phyloP scores from a whole-genome alignment of 2,888 invertebrate genomes.

The Trichogramma dendrolimi region DNA sequence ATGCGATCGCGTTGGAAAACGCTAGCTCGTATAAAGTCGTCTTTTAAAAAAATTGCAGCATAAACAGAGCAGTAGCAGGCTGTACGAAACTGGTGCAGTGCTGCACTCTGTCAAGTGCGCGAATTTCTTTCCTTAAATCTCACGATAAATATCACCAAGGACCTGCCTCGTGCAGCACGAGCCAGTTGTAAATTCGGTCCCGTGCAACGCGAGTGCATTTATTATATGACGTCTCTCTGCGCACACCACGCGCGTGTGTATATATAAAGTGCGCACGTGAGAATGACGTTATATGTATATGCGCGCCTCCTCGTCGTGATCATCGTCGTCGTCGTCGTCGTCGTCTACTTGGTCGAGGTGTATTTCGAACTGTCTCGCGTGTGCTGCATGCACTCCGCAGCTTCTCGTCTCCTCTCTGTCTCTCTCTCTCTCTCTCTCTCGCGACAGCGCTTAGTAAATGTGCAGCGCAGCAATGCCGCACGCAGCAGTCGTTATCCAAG shows the following conservation, averaged over 20 bases:
- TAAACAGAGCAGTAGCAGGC: too few relatives aligned
- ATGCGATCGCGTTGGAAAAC: too few relatives aligned
- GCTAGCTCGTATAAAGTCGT: too few relatives aligned
- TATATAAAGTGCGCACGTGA: conserved; percentile 45
- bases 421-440: conserved; percentile 4
- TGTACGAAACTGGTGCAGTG: too few relatives aligned
- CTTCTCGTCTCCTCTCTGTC: neutral
- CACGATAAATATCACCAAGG: too few relatives aligned
- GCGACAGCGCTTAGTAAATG: too few relatives aligned
- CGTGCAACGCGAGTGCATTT: neutral
- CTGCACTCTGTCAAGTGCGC: too few relatives aligned
- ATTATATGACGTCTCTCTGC: neutral
- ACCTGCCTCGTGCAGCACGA: neutral
- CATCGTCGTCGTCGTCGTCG: conserved; percentile 37
- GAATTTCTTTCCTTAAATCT: too few relatives aligned
- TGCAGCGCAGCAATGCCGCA: too few relatives aligned
- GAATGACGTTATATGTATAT: conserved; percentile 45
- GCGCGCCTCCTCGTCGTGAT: conserved; percentile 40
- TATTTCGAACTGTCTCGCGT: conserved; percentile 28
- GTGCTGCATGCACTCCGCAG: conserved; percentile 28
- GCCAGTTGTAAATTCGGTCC: conserved; percentile 15
- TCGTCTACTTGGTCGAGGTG: conserved; percentile 43
- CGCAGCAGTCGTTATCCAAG: too few relatives aligned
- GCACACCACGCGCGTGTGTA: conserved; percentile 13
- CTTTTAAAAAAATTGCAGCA: too few relatives aligned